Evolutionary conservation across 2,888 invertebrate species (phyloP).

Genomic region (Leistus spinibarbis): DNA sequence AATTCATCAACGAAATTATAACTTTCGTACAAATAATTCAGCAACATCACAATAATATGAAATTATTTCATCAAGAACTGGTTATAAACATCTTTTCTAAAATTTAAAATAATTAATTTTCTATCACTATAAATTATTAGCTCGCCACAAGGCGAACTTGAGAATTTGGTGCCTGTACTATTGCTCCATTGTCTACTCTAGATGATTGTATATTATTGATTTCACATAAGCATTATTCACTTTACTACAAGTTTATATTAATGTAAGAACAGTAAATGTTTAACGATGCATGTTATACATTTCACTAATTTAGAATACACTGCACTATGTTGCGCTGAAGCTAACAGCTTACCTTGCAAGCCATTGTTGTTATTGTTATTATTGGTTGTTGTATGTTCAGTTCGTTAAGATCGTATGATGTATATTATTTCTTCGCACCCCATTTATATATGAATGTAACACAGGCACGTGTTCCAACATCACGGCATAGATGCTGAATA

Average conservation of each 20-base stretch:
- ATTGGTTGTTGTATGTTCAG: not conserved
- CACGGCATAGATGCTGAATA: not conserved
- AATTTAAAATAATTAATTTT: too few relatives aligned
- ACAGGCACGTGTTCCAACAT: not conserved
- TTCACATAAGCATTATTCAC: not conserved
- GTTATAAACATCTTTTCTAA: too few relatives aligned
- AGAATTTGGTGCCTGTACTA: too few relatives aligned
- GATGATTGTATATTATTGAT: too few relatives aligned
- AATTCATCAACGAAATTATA: too few relatives aligned
- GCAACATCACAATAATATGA: too few relatives aligned
- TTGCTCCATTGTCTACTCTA: too few relatives aligned
- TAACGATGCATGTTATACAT: not conserved
- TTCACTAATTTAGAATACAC: not conserved
- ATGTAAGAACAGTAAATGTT: not conserved
- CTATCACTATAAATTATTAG: too few relatives aligned
- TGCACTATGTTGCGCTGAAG: not conserved
- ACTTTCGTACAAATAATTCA: too few relatives aligned
- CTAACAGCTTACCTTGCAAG: not conserved
- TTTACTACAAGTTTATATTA: not conserved
- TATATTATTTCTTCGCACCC: not conserved
- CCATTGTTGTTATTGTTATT: not conserved
- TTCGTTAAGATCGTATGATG: constrained; percentile 3
- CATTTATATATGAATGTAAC: not conserved
- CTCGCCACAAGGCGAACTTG: too few relatives aligned
- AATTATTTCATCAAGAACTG: too few relatives aligned